These are phyloP conservation scores for Anorthoa munda DNA, from an alignment of 2,888 invertebrate species.

Conservation along the genomic window DNA sequence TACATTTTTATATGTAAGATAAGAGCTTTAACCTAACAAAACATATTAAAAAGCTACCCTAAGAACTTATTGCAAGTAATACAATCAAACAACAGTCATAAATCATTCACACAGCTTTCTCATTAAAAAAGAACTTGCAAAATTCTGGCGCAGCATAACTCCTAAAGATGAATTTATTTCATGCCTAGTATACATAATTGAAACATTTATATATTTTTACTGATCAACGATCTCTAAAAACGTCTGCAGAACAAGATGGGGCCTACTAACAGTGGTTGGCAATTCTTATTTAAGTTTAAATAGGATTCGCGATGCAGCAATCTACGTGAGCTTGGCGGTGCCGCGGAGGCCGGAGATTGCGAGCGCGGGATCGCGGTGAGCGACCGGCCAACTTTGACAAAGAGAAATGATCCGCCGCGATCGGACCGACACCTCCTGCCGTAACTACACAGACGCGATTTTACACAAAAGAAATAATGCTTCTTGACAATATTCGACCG, in stretches of 20 bases:
- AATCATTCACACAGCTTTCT: conserved; percentile 28
- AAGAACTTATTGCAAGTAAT: not conserved
- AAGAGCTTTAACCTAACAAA: not conserved
- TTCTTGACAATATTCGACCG: conserved; percentile 28
- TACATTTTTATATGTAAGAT: not conserved
- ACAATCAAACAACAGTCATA: conserved; percentile 21
- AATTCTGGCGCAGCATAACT: conserved; percentile 16
- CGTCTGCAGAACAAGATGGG: conserved; percentile 22
- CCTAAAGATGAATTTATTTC: conserved; percentile 13
- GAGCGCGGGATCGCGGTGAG: conserved; percentile 71
- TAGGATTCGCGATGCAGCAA: conserved; percentile 76
- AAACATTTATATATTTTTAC: conserved; percentile 37
- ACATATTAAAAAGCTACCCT: not conserved
- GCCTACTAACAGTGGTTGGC: conserved; percentile 57
- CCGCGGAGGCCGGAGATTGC: conserved; percentile 78
- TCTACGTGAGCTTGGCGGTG: conserved; percentile 68
- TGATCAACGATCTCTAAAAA: conserved; percentile 26
- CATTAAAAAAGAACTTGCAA: conserved; percentile 29
- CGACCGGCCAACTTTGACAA: conserved; percentile 79
- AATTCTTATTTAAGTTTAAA: conserved; percentile 82
- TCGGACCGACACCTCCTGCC: conserved; percentile 67
- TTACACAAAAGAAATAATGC: conserved; percentile 46
- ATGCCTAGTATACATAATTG: conserved; percentile 20
- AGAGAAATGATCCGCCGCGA: conserved; percentile 78
- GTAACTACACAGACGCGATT: conserved; percentile 42